These are phyloP conservation scores for Clinocottus analis DNA, from an alignment of 2,113 vertebrate species.

Conservation along the genomic window DNA sequence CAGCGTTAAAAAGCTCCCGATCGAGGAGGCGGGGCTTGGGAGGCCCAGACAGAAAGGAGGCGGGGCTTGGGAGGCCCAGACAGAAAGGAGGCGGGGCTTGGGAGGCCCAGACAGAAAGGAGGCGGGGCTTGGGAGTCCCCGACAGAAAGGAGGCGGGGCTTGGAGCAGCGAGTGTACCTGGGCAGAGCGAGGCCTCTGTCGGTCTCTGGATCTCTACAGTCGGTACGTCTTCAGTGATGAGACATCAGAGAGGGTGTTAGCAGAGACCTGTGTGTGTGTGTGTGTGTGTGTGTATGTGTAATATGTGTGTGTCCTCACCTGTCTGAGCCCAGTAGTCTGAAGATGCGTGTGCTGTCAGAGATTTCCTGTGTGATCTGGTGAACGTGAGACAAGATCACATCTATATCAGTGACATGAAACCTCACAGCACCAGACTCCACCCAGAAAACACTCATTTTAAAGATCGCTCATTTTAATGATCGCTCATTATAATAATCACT, in stretches of 20 bases:
- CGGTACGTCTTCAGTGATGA: slow-evolving; percentile 67
- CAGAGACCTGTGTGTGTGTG: slow-evolving; percentile 1
- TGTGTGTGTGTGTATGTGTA: background rate
- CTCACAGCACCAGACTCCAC: too few species aligned
- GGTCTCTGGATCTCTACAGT: slow-evolving; percentile 60
- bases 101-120: slow-evolving; percentile 21
- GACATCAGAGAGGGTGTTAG: slow-evolving; percentile 71
- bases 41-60: slow-evolving; percentile 20
- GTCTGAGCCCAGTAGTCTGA: slow-evolving; percentile 98
- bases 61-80: slow-evolving; percentile 22
- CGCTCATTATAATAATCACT: too few species aligned
- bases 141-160: slow-evolving; percentile 27
- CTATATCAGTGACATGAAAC: too few species aligned
- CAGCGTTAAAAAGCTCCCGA: background rate
- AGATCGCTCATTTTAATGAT: too few species aligned
- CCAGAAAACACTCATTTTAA: too few species aligned
- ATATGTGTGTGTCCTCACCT: slow-evolving; percentile 83
- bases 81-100: slow-evolving; percentile 26
- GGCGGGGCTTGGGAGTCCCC: slow-evolving; percentile 36
- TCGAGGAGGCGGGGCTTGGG: too few species aligned
- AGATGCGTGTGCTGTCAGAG: slow-evolving; percentile 96
- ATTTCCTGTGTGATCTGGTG: slow-evolving; percentile 97
- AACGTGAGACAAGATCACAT: too few species aligned
- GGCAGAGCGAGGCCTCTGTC: slow-evolving; percentile 61
- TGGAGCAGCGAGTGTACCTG: slow-evolving; percentile 65